These are phyloP conservation scores for Leguminivora glycinivorella DNA, from an alignment of 1,140 invertebrate genomes.

Conservation along the genomic window DNA sequence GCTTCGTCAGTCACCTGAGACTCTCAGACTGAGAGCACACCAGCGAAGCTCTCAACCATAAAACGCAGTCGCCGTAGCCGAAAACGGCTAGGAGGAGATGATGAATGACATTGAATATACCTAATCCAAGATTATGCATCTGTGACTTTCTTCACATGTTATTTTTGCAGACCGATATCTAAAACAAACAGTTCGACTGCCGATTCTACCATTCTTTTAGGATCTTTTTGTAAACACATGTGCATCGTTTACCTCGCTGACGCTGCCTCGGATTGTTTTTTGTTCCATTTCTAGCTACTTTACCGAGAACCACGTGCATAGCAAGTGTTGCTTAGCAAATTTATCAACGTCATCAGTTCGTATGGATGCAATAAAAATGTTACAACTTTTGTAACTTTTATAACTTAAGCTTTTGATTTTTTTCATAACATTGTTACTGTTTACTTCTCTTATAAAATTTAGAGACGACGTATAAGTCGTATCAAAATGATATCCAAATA, in stretches of 20 bases:
- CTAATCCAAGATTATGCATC: not conserved
- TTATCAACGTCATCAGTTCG: constrained; percentile 7
- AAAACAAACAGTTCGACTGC: not conserved
- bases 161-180: not conserved
- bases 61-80: too few relatives aligned
- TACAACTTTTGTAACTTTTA: not conserved
- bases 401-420: too few relatives aligned
- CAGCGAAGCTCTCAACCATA: too few relatives aligned
- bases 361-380: not conserved
- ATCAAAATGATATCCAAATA: too few relatives aligned
- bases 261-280: constrained; percentile 15
- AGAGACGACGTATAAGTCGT: too few relatives aligned
- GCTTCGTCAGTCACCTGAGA: too few relatives aligned
- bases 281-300: constrained; percentile 12
- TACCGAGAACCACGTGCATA: not conserved
- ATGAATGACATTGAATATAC: too few relatives aligned
- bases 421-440: too few relatives aligned
- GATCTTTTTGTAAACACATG: constrained; percentile 4
- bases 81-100: too few relatives aligned
- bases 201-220: not conserved
- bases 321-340: not conserved
- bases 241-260: constrained; percentile 10
- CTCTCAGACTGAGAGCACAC: too few relatives aligned
- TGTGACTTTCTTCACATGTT: not conserved
- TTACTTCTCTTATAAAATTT: too few relatives aligned